Base-by-base conservation (phyloP, 2,888 invertebrate species). In the Stegophylla sp. region DNA sequence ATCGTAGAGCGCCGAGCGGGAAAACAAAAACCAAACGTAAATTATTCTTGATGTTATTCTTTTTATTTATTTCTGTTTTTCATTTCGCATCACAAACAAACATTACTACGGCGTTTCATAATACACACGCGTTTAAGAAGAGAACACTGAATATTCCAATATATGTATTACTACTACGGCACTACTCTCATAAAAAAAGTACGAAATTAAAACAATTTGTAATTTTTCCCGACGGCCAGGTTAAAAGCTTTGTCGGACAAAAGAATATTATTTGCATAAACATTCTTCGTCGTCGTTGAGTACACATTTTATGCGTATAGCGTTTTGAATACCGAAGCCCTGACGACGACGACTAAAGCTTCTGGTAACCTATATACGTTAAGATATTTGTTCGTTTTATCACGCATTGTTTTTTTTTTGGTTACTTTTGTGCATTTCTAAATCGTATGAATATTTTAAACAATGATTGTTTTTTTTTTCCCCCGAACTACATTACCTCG, bases 201-300 rank as follows among this genome's bases (percentile, higher is more conserved):
- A 77, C 48, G 23, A 51, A 51, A 75, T 75, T 63, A 75, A 74
- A 63, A 75, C 74, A 64, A 75, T 75, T 75, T 63, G 59, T 45
- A 61, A 73, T 61, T 61, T 59, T 41, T 73, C 43, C 26, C 13
- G 26, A 10, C 20, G 23, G 12, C 3, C 26, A n/a, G 28, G 28
- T 23, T 61, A 73, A 73, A 61, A 48, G 61, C 61, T 28, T 73
- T 61, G 45, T 73, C 61, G 73, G n/a, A 45, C 59, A 45, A 73
- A 73, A 73, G 26, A 73, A 73, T n/a, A n/a, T n/a, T n/a, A n/a
- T 61, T 73, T 28, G n/a, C 28, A 61, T 73, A 61, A 45, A 45
- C 12, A 26, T 73, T 45, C n/a, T 20, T 61, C 45, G 45, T 45
- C 45, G 26, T 61, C 45, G 45, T 45, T 61, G 26, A 61, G 45